These are phyloP conservation scores for Yponomeuta cagnagella DNA, from an alignment of 2,888 invertebrate species.

Conservation along the genomic window DNA sequence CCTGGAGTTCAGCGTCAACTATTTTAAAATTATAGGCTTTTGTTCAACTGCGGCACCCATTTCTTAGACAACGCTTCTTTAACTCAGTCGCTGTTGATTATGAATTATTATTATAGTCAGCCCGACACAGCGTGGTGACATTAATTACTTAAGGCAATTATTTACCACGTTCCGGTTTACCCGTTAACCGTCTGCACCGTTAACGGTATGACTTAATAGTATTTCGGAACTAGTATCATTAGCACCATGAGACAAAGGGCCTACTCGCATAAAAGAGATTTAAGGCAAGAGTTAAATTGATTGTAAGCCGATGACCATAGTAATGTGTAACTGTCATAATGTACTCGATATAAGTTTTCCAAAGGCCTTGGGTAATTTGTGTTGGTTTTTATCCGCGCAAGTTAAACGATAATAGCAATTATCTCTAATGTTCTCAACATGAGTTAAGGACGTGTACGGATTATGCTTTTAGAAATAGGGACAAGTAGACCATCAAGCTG, in stretches of 20 bases:
- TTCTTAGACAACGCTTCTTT: not conserved
- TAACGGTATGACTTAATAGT: constrained; percentile 35
- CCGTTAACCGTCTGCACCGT: constrained; percentile 43
- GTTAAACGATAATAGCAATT: not conserved
- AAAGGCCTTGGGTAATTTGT: not conserved
- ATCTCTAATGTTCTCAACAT: not conserved
- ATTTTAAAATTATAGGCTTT: not conserved
- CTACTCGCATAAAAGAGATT: too few relatives aligned
- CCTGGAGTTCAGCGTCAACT: not conserved
- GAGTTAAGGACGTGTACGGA: not conserved
- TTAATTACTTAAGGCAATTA: constrained; percentile 31
- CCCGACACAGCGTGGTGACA: not conserved
- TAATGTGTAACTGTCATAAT: too few relatives aligned
- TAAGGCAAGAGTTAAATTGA: too few relatives aligned
- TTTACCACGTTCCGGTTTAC: constrained; percentile 40
- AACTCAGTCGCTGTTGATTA: not conserved
- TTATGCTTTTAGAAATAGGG: not conserved
- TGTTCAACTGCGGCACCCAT: not conserved
- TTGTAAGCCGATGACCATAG: too few relatives aligned
- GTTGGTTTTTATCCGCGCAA: not conserved
- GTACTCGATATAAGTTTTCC: not conserved
- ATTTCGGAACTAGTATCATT: constrained; percentile 25
- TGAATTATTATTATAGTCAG: not conserved
- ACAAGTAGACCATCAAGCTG: not conserved
- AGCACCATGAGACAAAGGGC: not conserved